Evolutionary conservation across 2,113 vertebrate species (phyloP).

Genomic region (Chaetorhynchus papuensis): DNA sequence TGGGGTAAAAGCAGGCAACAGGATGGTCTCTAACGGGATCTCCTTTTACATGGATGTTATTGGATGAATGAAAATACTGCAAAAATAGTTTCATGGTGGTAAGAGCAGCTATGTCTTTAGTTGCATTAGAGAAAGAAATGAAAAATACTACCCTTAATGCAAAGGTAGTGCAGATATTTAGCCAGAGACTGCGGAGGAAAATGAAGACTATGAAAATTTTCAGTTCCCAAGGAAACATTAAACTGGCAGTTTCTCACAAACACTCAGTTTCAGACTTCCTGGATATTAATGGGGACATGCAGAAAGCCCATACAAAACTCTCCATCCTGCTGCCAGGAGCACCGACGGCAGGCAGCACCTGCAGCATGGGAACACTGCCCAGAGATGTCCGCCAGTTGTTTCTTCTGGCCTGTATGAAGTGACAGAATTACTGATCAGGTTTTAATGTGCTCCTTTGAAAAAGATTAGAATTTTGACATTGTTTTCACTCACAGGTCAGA

Average conservation of each 20-base stretch:
- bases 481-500: not conserved
- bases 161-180: not conserved
- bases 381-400: not conserved
- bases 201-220: not conserved
- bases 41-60: not conserved
- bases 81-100: not conserved
- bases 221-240: not conserved
- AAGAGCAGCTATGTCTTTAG: not conserved
- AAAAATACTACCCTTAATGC: not conserved
- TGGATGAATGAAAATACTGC: not conserved
- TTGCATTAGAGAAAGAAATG: not conserved
- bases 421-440: not conserved
- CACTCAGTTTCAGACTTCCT: not conserved
- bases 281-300: rapidly evolving
- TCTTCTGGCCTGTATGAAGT: not conserved
- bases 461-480: not conserved
- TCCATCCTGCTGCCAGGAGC: not conserved
- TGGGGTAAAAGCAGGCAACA: not conserved
- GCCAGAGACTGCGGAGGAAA: not conserved
- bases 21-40: not conserved
- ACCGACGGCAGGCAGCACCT: rapidly evolving
- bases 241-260: not conserved
- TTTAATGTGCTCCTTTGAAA: not conserved
- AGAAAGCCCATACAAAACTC: not conserved
- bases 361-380: not conserved